These are phyloP conservation scores for Pegea sp. DNA, from an alignment of 23 tunicate species.

Conservation along the genomic window DNA sequence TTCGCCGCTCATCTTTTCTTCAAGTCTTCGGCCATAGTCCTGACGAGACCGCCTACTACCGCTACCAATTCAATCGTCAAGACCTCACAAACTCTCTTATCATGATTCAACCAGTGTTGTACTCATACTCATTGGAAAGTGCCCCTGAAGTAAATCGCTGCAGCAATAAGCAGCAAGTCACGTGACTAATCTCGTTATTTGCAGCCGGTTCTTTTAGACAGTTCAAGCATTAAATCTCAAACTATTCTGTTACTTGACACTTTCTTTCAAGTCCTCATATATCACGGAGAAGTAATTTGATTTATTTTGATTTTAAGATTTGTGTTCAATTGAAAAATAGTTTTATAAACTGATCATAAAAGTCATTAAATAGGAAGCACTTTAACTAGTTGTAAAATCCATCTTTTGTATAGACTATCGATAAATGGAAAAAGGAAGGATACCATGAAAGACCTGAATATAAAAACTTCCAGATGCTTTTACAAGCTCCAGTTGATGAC, in stretches of 20 bases:
- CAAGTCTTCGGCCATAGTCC: conserved; percentile 99
- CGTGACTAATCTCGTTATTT: too few relatives aligned
- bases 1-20: conserved; percentile 80
- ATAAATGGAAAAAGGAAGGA: conserved; percentile 89
- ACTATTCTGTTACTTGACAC: conserved; percentile 83
- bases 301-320: neutral
- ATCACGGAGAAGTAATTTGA: conserved; percentile 79
- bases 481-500: conserved; percentile 94
- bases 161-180: neutral
- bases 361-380: neutral
- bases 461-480: conserved; percentile 62
- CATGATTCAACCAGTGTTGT: conserved; percentile 94
- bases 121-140: conserved; percentile 89
- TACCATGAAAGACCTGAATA: conserved; percentile 92
- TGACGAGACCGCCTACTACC: conserved; percentile 87
- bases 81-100: conserved; percentile 76
- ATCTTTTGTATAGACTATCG: conserved; percentile 42
- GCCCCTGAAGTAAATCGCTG: conserved; percentile 67
- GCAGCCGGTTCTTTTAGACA: conserved; percentile 91
- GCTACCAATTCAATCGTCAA: conserved; percentile 85
- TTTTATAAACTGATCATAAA: neutral
- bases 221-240: conserved; percentile 81
- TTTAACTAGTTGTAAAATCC: too few relatives aligned
- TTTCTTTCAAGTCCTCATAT: conserved; percentile 93
- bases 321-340: neutral